These are phyloP conservation scores for Scophthalmus maximus DNA, from an alignment of 2,113 vertebrate species.

Conservation along the genomic window DNA sequence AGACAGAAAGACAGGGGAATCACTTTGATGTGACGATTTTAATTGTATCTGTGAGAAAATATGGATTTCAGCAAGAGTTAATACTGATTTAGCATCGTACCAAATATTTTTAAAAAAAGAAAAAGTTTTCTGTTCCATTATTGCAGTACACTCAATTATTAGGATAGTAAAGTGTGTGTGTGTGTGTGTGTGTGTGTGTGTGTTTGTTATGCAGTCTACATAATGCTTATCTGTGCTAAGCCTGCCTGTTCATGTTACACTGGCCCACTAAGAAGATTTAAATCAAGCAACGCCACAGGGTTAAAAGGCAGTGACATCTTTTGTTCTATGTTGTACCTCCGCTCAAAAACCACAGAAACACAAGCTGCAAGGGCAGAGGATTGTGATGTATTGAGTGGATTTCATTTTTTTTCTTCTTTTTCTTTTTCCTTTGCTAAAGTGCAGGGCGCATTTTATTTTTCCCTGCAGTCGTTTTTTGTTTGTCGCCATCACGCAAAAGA, in stretches of 20 bases:
- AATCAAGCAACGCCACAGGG: slow-evolving; percentile 61
- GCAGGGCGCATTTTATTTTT: not conserved
- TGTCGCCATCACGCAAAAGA: not conserved
- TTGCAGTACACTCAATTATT: not conserved
- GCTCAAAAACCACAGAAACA: too few relatives aligned
- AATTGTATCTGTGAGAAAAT: too few relatives aligned
- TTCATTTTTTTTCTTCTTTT: not conserved
- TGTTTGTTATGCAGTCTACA: slow-evolving; percentile 8
- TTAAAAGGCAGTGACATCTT: slow-evolving; percentile 49
- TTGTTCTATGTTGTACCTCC: too few relatives aligned
- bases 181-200: not conserved
- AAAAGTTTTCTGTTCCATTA: too few relatives aligned
- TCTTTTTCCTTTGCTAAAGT: not conserved
- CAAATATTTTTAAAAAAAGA: too few relatives aligned
- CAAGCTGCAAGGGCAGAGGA: slow-evolving; percentile 31
- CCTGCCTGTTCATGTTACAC: slow-evolving; percentile 33
- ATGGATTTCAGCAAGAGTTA: too few relatives aligned
- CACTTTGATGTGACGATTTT: too few relatives aligned
- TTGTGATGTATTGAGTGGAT: slow-evolving; percentile 42
- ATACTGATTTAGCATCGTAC: too few relatives aligned
- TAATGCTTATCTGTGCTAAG: slow-evolving; percentile 32
- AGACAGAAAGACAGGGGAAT: too few relatives aligned
- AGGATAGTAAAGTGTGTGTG: not conserved
- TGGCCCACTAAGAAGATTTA: slow-evolving; percentile 65
- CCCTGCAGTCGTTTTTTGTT: not conserved